Percentiles rank a stretch among this genome's conserved stretches.
phyloP scores from a whole-genome alignment of 2,113 vertebrate species.

The Orthonyx spaldingii region DNA sequence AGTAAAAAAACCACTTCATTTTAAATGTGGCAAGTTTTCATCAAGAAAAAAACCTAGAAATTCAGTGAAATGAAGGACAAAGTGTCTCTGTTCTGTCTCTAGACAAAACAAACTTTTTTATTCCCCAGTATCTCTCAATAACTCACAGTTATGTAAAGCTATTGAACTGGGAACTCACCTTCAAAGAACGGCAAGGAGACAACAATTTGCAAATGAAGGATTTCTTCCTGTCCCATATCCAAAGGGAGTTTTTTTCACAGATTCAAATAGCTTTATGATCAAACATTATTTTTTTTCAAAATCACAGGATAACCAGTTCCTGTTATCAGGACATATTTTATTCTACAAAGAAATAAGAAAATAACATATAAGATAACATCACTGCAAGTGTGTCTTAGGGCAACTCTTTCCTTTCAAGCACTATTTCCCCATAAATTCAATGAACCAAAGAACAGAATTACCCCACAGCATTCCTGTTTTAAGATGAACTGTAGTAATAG shows the following conservation, averaged over 20 bases:
- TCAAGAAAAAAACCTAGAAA: background rate
- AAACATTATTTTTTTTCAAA: background rate
- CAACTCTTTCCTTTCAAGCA: background rate
- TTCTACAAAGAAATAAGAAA: background rate
- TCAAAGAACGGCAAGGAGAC: conserved; percentile 8
- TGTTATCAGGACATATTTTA: background rate
- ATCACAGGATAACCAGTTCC: background rate
- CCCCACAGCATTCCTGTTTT: background rate
- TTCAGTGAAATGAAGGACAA: conserved; percentile 1
- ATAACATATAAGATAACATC: background rate
- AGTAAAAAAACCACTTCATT: background rate
- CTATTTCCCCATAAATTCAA: background rate
- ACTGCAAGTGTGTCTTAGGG: background rate
- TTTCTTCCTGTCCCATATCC: background rate
- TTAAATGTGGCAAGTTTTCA: background rate
- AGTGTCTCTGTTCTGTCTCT: background rate
- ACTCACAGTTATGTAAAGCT: background rate
- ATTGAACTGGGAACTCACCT: conserved; percentile 1
- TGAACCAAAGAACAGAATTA: background rate
- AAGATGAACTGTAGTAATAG: background rate
- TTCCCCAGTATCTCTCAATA: background rate
- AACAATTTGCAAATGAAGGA: background rate
- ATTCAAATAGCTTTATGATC: background rate
- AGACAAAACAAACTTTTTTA: background rate
- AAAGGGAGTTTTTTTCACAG: background rate